Evolutionary conservation across 2,888 invertebrate genomes (phyloP).

Genomic region (Pammene aurita): DNA sequence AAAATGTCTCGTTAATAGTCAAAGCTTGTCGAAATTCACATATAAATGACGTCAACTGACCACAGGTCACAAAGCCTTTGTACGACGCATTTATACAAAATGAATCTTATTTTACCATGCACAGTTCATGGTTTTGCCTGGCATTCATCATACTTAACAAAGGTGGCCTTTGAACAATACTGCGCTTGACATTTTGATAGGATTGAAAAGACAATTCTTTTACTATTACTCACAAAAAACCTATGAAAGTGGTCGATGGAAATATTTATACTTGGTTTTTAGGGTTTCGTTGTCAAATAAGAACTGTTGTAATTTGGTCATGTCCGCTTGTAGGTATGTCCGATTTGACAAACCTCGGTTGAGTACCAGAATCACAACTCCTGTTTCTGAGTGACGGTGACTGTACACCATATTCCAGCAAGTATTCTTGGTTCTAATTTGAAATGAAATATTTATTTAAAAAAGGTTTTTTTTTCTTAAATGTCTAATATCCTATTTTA

Average conservation of each 20-base stretch:
- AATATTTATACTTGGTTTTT: neutral
- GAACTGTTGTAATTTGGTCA: too few relatives aligned
- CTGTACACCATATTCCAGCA: too few relatives aligned
- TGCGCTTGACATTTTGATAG: conserved; percentile 33
- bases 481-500: too few relatives aligned
- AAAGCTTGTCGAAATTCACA: conserved; percentile 65
- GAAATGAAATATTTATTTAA: too few relatives aligned
- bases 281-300: too few relatives aligned
- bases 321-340: too few relatives aligned
- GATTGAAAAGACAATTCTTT: conserved; percentile 15
- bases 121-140: neutral
- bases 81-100: conserved; percentile 21
- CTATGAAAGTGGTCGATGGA: neutral
- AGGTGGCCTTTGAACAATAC: conserved; percentile 23
- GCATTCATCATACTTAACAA: neutral
- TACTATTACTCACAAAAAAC: neutral
- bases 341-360: too few relatives aligned
- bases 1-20: conserved; percentile 51
- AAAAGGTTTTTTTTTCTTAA: too few relatives aligned
- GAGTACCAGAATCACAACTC: too few relatives aligned
- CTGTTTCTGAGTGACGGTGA: too few relatives aligned
- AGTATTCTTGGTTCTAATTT: too few relatives aligned
- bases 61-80: conserved; percentile 62
- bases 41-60: conserved; percentile 60
- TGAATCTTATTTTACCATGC: neutral